Conservation (phyloP, 2,888 invertebrate genomes). For the Pseudoips prasinana region DNA sequence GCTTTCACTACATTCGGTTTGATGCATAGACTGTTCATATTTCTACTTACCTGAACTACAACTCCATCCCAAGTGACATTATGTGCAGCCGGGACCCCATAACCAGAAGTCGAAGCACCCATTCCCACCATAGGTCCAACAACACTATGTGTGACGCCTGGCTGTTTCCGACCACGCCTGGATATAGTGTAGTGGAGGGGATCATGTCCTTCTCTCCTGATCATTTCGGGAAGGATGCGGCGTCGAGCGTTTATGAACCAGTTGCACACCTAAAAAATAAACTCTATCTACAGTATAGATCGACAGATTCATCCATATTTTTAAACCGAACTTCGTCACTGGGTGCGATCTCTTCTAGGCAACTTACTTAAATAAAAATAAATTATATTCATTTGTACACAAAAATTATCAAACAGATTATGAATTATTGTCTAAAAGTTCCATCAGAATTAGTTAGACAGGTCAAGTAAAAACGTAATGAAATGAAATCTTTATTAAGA, state of each 20-base stretch:
- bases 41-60: slow-evolving; percentile 57
- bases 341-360: no score
- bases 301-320: no score
- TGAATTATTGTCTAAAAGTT: no score
- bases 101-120: slow-evolving; percentile 45
- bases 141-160: slow-evolving; percentile 52
- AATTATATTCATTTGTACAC: no score
- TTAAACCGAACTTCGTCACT: no score
- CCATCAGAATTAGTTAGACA: no score
- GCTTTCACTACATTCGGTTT: no score
- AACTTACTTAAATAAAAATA: no score
- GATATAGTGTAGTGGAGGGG: slow-evolving; percentile 96
- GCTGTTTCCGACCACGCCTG: slow-evolving; percentile 89
- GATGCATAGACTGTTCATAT: no score
- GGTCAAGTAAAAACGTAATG: background rate
- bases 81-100: slow-evolving; percentile 37
- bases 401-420: no score
- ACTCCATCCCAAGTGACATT: slow-evolving; percentile 65
- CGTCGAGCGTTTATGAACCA: slow-evolving; percentile 98
- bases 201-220: slow-evolving; percentile 94
- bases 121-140: slow-evolving; percentile 51
- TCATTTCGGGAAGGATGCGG: slow-evolving; percentile 95
- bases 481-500: no score
- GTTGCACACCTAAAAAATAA: slow-evolving; percentile 90
- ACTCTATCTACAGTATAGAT: no score